Evolutionary conservation across 2,113 vertebrate species (phyloP).

Genomic region (Ammodytes dubius): DNA sequence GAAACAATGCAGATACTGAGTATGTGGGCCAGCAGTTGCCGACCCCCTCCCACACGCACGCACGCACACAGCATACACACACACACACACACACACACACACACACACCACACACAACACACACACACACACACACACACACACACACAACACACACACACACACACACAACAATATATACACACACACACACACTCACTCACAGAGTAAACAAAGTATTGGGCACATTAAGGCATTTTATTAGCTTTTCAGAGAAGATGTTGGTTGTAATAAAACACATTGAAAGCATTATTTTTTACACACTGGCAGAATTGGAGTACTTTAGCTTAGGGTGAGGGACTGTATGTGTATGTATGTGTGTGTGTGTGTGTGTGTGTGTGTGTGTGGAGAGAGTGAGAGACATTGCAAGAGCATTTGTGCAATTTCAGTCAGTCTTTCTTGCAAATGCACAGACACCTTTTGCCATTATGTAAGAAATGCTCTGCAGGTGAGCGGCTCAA

Average conservation of each 20-base stretch:
- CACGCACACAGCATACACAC: too few relatives aligned
- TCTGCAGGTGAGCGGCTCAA: constrained; percentile 43
- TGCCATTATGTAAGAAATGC: constrained; percentile 46
- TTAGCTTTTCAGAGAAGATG: constrained; percentile 4
- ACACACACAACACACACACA: too few relatives aligned
- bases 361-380: not conserved
- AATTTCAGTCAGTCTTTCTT: constrained; percentile 3
- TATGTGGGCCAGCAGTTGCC: constrained; percentile 61
- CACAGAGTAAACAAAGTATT: constrained; percentile 40
- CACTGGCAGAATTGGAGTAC: constrained; percentile 21
- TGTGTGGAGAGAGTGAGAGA: not conserved
- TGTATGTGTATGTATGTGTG: not conserved
- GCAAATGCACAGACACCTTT: constrained; percentile 30
- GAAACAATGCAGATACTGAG: constrained; percentile 72
- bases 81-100: too few relatives aligned
- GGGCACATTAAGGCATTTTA: constrained; percentile 23
- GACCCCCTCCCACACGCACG: not conserved
- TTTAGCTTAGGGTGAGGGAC: not conserved
- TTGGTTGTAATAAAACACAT: constrained; percentile 10
- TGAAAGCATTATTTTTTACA: not conserved
- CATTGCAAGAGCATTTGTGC: not conserved
- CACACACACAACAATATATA: too few relatives aligned
- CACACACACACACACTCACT: too few relatives aligned
- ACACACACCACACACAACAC: too few relatives aligned
- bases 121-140: too few relatives aligned